Conservation (phyloP, 2,888 invertebrate species). For the Microdon myrmicae region DNA sequence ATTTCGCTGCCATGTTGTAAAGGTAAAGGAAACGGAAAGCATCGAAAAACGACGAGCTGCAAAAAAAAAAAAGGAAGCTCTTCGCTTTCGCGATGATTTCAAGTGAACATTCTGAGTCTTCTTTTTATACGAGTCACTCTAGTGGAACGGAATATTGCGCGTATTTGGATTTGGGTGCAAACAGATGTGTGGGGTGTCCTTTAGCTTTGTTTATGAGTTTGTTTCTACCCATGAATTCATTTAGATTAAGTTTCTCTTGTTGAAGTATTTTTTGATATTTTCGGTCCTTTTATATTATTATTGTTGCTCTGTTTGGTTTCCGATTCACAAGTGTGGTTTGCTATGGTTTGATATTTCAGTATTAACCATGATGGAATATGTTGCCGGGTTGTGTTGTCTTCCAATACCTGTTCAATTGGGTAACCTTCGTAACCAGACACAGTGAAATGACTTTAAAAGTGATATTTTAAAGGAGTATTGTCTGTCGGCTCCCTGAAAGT, state of each 20-base stretch:
- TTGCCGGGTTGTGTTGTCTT: not conserved
- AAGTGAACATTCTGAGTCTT: slow-evolving; percentile 41
- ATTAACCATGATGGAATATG: not conserved
- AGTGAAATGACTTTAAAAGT: slow-evolving; percentile 10
- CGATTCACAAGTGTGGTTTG: no score
- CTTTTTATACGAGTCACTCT: slow-evolving; percentile 12
- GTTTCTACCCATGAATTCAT: slow-evolving; percentile 35
- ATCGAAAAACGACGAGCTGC: not conserved
- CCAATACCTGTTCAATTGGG: slow-evolving; percentile 4
- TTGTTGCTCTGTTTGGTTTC: slow-evolving; percentile 15
- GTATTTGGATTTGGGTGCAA: slow-evolving; percentile 39
- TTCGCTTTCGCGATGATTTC: slow-evolving; percentile 34
- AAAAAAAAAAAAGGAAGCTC: slow-evolving; percentile 8
- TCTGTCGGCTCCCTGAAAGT: not conserved
- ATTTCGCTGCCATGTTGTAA: no score
- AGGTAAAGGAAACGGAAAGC: slow-evolving; percentile 2
- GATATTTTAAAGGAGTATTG: not conserved
- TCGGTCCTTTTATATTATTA: slow-evolving; percentile 13
- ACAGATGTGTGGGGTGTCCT: slow-evolving; percentile 44
- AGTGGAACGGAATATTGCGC: slow-evolving; percentile 42
- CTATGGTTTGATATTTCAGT: slow-evolving; percentile 47
- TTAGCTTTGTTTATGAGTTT: slow-evolving; percentile 30
- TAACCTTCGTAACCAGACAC: not conserved
- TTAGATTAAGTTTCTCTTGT: no score
- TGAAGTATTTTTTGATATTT: no score